phyloP scores from a whole-genome alignment of 2,113 vertebrate genomes.

The Xyliphius kryptos region DNA sequence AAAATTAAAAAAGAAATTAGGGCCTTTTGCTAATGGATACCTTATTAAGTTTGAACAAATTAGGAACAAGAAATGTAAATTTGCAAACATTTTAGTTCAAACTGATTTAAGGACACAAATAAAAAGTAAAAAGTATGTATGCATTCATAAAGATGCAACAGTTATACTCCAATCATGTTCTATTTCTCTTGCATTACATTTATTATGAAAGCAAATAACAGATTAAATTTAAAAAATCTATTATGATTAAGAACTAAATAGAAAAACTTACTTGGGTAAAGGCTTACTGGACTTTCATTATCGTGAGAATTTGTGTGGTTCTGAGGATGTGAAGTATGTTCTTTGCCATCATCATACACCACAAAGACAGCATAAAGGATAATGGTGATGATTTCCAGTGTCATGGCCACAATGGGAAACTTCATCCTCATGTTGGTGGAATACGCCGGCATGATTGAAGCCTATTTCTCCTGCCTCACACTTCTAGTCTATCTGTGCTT shows the following conservation, averaged over 20 bases:
- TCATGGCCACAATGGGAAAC: slow-evolving; percentile 76
- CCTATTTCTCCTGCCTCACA: not conserved
- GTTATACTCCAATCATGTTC: no score
- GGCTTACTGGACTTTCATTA: slow-evolving; percentile 36
- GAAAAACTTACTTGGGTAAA: slow-evolving; percentile 82
- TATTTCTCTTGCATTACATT: slow-evolving; percentile 1
- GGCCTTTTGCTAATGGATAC: no score
- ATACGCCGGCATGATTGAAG: slow-evolving; percentile 60
- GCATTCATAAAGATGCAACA: no score
- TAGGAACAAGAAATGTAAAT: no score
- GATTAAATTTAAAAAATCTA: no score
- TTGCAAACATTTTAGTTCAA: no score
- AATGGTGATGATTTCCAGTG: slow-evolving; percentile 74
- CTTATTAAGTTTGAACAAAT: no score
- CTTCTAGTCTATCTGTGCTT: slow-evolving; percentile 16
- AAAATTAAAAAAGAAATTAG: no score
- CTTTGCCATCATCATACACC: slow-evolving; percentile 67
- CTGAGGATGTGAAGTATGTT: not conserved
- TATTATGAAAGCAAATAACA: no score
- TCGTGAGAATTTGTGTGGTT: not conserved
- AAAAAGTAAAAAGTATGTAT: no score
- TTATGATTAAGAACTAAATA: not conserved
- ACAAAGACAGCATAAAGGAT: slow-evolving; percentile 77
- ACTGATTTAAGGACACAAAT: no score
- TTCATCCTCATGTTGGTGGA: slow-evolving; percentile 82